phyloP scores from a whole-genome alignment of 2,888 invertebrate genomes.

The Abrostola triplasia region DNA sequence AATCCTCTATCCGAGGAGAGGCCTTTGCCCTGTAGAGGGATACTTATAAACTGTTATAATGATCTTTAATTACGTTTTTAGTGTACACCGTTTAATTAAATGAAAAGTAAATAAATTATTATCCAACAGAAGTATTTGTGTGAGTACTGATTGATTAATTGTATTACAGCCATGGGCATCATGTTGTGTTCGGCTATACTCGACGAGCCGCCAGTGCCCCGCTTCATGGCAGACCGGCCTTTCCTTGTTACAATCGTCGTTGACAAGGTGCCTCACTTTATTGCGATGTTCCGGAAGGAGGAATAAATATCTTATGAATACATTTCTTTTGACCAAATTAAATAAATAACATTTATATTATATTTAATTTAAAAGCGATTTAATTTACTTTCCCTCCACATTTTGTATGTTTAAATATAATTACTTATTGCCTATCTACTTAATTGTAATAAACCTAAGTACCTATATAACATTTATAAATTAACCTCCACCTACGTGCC shows the following conservation, averaged over 20 bases:
- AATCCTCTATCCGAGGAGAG: no score
- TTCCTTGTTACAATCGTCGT: constrained; percentile 68
- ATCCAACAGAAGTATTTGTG: no score
- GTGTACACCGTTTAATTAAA: no score
- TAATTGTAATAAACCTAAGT: background rate
- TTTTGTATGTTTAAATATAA: background rate
- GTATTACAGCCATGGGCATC: constrained; percentile 37
- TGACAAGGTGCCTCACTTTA: constrained; percentile 65
- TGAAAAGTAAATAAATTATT: no score
- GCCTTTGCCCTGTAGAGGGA: no score
- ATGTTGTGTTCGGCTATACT: constrained; percentile 17
- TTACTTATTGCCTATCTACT: background rate
- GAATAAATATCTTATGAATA: background rate
- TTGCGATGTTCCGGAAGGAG: constrained; percentile 58
- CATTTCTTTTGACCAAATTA: background rate
- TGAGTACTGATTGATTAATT: constrained; percentile 6
- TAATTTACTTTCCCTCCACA: no score
- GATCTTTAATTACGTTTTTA: no score
- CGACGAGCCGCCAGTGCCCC: constrained; percentile 55
- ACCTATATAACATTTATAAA: background rate
- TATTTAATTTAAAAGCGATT: no score
- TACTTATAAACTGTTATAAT: no score
- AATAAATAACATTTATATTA: no score
- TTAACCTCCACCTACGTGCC: no score
- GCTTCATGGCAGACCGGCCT: constrained; percentile 67